Evolutionary conservation across 2,113 vertebrate genomes (phyloP).

Genomic region (Syrrhaptes paradoxus): DNA sequence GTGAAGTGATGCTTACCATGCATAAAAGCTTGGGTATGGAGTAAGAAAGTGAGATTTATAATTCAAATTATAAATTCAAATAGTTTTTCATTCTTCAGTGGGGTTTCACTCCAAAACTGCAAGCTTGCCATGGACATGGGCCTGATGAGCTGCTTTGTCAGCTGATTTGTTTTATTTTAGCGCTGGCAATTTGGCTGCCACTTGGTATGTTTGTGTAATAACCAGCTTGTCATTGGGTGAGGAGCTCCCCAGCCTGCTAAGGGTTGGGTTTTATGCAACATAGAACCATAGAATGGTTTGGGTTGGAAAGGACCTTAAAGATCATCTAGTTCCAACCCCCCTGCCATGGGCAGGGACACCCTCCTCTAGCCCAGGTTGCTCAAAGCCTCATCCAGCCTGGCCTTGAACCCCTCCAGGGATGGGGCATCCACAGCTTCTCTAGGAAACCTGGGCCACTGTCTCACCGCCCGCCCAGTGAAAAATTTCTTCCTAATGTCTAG

Average conservation of each 20-base stretch:
- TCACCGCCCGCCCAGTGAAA: no score
- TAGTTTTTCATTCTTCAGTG: background rate
- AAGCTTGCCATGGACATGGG: background rate
- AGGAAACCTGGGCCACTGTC: no score
- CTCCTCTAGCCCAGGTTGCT: no score
- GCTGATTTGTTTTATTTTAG: slow-evolving; percentile 4
- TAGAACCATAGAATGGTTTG: background rate
- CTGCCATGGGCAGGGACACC: no score
- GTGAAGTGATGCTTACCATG: background rate
- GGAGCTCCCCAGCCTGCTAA: background rate
- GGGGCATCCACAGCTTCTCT: no score
- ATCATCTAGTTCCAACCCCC: no score
- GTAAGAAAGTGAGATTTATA: background rate
- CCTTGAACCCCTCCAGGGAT: no score
- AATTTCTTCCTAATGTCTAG: no score
- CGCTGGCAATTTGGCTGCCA: background rate
- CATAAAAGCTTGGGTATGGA: background rate
- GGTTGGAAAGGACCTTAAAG: no score
- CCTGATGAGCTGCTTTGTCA: background rate
- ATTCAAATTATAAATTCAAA: background rate
- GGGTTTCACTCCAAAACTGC: background rate
- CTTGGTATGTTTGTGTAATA: slow-evolving; percentile 1
- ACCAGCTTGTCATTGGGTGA: background rate
- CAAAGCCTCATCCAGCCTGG: no score
- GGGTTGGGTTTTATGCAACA: background rate